These are phyloP conservation scores for Ophioderma brevispina DNA, from an alignment of 35 echinoderm and acorn worm genomes.

Conservation along the genomic window DNA sequence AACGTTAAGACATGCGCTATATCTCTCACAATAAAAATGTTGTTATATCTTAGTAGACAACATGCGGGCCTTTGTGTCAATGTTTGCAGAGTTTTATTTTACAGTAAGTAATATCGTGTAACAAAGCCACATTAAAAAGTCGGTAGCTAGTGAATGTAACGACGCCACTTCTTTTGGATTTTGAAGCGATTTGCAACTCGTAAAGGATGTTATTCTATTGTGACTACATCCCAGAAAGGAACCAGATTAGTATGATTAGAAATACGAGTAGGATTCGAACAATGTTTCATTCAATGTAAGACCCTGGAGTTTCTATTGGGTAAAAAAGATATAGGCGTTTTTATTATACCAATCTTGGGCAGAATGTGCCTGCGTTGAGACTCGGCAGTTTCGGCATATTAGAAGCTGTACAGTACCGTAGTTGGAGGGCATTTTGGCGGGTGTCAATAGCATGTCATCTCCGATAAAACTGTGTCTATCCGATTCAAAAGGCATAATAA, in stretches of 20 bases:
- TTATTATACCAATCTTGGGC: neutral
- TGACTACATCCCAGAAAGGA: neutral
- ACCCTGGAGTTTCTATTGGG: neutral
- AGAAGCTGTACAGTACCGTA: neutral
- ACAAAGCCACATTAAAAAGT: neutral
- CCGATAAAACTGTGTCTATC: neutral
- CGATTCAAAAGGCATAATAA: conserved; percentile 7
- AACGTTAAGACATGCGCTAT: neutral
- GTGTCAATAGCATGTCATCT: conserved; percentile 5
- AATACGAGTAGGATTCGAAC: neutral
- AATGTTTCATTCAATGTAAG: neutral
- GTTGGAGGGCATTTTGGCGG: neutral
- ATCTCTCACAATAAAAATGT: neutral
- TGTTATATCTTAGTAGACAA: neutral
- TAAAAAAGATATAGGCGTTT: neutral
- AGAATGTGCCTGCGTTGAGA: neutral
- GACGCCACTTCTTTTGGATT: neutral
- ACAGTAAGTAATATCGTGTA: neutral
- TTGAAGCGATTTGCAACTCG: neutral
- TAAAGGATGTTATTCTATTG: conserved; percentile 5
- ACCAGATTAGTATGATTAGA: neutral
- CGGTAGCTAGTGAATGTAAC: neutral
- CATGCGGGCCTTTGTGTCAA: neutral
- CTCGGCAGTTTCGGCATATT: neutral
- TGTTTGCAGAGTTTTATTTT: neutral